Base-by-base conservation (phyloP, 2,797 vertebrate species). In the Coregonus ussuriensis region DNA sequence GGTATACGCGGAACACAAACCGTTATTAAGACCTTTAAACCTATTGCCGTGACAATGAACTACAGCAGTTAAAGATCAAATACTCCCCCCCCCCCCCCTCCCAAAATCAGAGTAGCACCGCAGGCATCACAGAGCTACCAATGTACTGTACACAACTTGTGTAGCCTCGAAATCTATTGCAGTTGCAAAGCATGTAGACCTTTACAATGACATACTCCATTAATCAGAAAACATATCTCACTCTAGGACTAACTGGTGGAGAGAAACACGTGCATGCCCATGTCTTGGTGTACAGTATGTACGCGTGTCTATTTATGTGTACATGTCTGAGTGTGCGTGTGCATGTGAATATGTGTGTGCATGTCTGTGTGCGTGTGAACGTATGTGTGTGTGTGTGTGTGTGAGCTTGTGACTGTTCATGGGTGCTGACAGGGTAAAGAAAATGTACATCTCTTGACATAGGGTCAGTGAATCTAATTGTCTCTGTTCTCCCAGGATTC, bases 271-370 rank as follows among this genome's bases (percentile, higher is more conserved):
- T n/a, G 4, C 51, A 69, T 63, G 72, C 77, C 67, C 69, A 54
- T 74, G 65, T 70, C 35, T 71, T 71, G 21, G 14, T 37, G 31
- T 33, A 35, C 35, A 33, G 65, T 31, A 62, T 29, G 41, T 47
- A 31, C 35, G 66, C 76, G 77, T 76, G 47, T 69, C 3, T 69
- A 41, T 72, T 53, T 72, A 54, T 65, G 52, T 53, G 51, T 71
- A 14, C 47, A 41, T 77, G 18, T 29, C 74, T 51, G 35, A 25
- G 25, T 25, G 25, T 33, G 6, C 13, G 9, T 63, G 35, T 47
- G 21, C 33, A 47, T 9, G 62, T 76, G 29, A 33, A n/a, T 69
- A 62, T 69, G 18, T 59, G 52, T 70, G 67, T 25, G 25, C 25
- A 25, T 25, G 25, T 25, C 25, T 25, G 25, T 25, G 25, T 59